Base-by-base conservation (phyloP, 2,888 invertebrate species). In the Sminthurides aquaticus region DNA sequence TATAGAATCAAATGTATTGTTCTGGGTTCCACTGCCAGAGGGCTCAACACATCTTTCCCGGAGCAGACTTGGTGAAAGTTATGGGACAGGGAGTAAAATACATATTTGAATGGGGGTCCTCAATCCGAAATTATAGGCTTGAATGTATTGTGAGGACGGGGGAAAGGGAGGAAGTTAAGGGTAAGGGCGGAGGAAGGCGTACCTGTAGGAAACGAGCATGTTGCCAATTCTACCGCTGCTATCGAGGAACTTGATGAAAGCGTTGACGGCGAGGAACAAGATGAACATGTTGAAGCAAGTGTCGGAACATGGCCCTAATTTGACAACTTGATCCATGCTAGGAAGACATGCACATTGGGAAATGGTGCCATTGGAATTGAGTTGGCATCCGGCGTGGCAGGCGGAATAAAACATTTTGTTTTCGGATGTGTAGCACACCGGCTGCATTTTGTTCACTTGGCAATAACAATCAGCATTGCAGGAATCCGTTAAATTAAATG, bases 371-470 rank as follows among this genome's bases (percentile, higher is more conserved):
- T 78, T 76, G 24, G 78, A 70, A 1, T 70, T 64, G 8, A 71
- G 74, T 59, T 78, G 79, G 71, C 88, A 89, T 0, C 88, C 88
- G 0, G 88, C 88, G 76, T 87, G 87, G 73, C 89, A 89, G 0
- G 88, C 84, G 0, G 87, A 87, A 77, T 85, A 88, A 75, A 81
- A 88, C 1, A 86, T 85, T 18, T 81, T 81, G 60, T 78, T 80
- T 0, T 80, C 80, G 18, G 81, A 77, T 49, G 80, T 80, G 69
- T 84, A 82, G 73, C 87, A 87, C 0, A 87, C 84, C 0, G 87
- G 87, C 2, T 84, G 82, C 77, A 85, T 87, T 68, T 83, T 82
- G 3, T 84, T 79, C 15, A 79, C 78, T 1, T 80, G 80, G 76
- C 87, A 87, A 34, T 80, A 80, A 76, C 87, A 87, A 58, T 81